phyloP scores from a whole-genome alignment of 2,113 vertebrate genomes.

The Gymnogyps californianus region DNA sequence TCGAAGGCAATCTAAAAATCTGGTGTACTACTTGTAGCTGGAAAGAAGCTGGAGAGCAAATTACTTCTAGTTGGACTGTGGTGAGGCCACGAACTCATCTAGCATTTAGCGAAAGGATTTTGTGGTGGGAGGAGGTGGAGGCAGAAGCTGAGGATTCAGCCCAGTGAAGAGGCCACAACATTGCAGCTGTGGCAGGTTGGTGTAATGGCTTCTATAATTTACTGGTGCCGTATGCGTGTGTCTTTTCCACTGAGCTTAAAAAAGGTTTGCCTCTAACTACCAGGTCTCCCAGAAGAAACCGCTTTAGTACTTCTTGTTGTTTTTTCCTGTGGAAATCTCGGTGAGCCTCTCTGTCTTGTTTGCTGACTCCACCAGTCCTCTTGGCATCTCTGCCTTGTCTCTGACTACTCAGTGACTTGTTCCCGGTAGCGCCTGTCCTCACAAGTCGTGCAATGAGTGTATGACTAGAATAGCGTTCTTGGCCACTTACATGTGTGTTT shows the following conservation, averaged over 20 bases:
- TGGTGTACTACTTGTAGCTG: background rate
- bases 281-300: conserved; percentile 30
- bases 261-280: conserved; percentile 56
- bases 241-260: conserved; percentile 55
- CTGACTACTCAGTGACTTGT: background rate
- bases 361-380: conserved; percentile 37
- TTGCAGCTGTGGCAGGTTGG: background rate
- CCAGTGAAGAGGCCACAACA: conserved; percentile 37
- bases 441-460: background rate
- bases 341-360: background rate
- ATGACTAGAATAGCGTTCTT: background rate
- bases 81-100: background rate
- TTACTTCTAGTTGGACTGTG: background rate
- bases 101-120: background rate
- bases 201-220: conserved; percentile 39
- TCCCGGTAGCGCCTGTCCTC: background rate
- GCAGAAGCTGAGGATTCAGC: conserved; percentile 10
- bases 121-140: background rate
- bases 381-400: background rate
- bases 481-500: background rate
- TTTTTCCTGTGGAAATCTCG: conserved; percentile 39
- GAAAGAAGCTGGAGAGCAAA: background rate
- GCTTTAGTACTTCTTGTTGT: conserved; percentile 24
- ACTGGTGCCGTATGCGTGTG: conserved; percentile 11
- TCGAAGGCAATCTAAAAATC: background rate